Evolutionary conservation across 2,888 invertebrate genomes (phyloP), one percentile per base, ranked within the genome.

Genomic region (Graphium colonna): DNA sequence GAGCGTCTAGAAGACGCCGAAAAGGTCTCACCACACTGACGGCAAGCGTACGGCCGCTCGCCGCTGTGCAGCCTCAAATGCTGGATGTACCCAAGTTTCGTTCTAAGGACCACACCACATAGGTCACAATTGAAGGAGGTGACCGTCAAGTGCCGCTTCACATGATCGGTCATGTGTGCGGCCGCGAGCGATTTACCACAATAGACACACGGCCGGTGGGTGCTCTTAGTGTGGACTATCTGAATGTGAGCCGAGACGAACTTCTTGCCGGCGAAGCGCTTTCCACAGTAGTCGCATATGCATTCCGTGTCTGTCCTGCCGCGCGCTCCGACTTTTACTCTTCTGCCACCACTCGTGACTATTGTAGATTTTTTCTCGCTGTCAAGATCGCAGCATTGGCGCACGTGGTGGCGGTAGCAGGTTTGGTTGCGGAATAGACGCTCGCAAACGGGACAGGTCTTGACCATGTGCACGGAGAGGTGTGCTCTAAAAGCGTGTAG

Each of bases 31-130:
- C 75, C 75, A 43, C 87, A 88, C 26, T 72, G 63, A 16, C 73
- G 65, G 45, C 87, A 88, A 0, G 61, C 16, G 28, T 87, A 88
- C 0, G 87, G 87, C 1, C 70, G 69, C 49, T 88, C 87, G 0
- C 87, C 87, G 0, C 84, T 83, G 40, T 88, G 87, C 0, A 87
- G 58, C 0, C 87, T 68, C n/a, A 81, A 42, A 44, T 88, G 87
- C 50, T 87, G 87, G 0, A 62, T 64, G 26, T 78, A 81, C 0
- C 87, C 87, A 0, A 86, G 58, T 31, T 75, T 82, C 0, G 77
- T 74, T 59, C 79, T 82, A 0, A 88, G 63, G 0, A 73, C 49
- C 0, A 78, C 60, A 0, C 76, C 78, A 31, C 87, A 88, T 4
- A 75, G 66, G 0, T 72, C 69, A 57, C 87, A 88, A 5, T 71